Percentiles rank a stretch among this genome's conserved stretches.
phyloP scores from a whole-genome alignment of 2,797 vertebrate genomes.

The Liasis olivaceus region DNA sequence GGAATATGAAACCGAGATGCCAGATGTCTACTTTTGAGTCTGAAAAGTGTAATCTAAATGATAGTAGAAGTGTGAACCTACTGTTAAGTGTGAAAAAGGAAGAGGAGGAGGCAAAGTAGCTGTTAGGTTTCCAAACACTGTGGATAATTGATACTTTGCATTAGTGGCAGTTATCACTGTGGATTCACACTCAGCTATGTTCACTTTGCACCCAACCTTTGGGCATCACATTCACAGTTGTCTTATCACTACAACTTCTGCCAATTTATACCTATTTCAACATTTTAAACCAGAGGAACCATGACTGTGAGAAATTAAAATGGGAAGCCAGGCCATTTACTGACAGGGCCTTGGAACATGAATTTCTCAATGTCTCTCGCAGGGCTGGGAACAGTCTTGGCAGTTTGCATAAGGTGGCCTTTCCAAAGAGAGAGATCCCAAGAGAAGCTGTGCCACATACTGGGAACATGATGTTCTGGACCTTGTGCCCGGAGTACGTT shows the following conservation, averaged over 20 bases:
- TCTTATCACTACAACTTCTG: background rate
- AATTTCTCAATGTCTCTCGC: background rate
- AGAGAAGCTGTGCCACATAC: background rate
- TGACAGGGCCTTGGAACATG: too few species aligned
- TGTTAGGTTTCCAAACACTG: slow-evolving; percentile 41
- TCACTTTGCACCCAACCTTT: background rate
- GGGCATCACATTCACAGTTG: background rate
- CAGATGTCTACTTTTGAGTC: slow-evolving; percentile 32
- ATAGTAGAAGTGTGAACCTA: slow-evolving; percentile 16
- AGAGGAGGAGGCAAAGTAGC: background rate
- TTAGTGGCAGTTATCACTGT: slow-evolving; percentile 3
- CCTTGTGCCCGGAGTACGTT: background rate
- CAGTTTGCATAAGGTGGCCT: background rate
- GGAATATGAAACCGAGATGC: background rate
- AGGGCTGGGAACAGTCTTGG: background rate
- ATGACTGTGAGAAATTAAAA: background rate
- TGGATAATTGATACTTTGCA: slow-evolving; percentile 5
- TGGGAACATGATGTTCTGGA: background rate
- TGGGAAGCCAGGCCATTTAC: background rate
- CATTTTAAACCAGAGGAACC: background rate
- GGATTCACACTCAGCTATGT: slow-evolving; percentile 1
- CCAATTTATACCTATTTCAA: background rate
- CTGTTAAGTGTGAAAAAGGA: slow-evolving; percentile 17
- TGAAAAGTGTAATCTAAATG: background rate
- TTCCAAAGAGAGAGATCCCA: background rate